phyloP scores from a whole-genome alignment of 2,888 invertebrate genomes.

The Archaeoteleia sp. region DNA sequence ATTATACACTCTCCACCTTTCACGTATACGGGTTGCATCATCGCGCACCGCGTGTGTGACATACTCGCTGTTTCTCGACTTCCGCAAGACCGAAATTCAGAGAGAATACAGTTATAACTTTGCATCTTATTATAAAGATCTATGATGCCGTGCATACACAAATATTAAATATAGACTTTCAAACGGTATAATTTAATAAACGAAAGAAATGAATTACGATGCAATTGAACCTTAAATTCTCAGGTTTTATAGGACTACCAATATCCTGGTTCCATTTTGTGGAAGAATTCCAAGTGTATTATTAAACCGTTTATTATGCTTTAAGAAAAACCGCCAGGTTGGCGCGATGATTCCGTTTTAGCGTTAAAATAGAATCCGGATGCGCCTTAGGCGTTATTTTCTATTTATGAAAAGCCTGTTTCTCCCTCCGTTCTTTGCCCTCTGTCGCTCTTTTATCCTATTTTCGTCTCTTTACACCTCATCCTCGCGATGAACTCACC shows the following conservation, averaged over 20 bases:
- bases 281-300: slow-evolving; percentile 71
- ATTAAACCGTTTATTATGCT: slow-evolving; percentile 74
- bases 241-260: too few species aligned
- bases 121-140: too few species aligned
- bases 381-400: slow-evolving; percentile 67
- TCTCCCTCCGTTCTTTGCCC: slow-evolving; percentile 36
- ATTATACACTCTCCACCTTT: slow-evolving; percentile 39
- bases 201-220: background rate
- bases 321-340: slow-evolving; percentile 69
- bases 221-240: too few species aligned
- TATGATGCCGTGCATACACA: too few species aligned
- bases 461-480: slow-evolving; percentile 48
- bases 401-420: slow-evolving; percentile 72
- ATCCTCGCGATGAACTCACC: slow-evolving; percentile 27
- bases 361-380: slow-evolving; percentile 49
- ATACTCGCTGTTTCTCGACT: slow-evolving; percentile 14
- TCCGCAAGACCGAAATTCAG: slow-evolving; percentile 18
- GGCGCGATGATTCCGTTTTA: slow-evolving; percentile 69
- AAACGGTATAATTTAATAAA: too few species aligned
- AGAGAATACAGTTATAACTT: too few species aligned
- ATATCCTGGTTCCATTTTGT: slow-evolving; percentile 18
- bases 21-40: slow-evolving; percentile 28
- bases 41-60: slow-evolving; percentile 25
- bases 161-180: too few species aligned
- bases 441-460: slow-evolving; percentile 45